These are phyloP conservation scores for Drosophila simulans DNA, from an alignment of 1,140 invertebrate genomes.

Conservation along the genomic window DNA sequence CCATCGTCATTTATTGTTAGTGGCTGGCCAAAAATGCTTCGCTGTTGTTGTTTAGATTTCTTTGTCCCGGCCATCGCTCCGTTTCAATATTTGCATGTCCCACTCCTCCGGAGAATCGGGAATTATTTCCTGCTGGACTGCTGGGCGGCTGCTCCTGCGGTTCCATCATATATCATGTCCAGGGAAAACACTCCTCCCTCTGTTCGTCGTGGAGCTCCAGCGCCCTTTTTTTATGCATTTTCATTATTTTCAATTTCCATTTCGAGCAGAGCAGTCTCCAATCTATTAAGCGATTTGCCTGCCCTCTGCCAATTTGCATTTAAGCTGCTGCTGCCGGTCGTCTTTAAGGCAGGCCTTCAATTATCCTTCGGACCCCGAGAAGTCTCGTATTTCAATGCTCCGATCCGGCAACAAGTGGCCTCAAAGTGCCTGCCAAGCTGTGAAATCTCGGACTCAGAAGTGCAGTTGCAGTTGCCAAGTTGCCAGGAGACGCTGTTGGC, in stretches of 20 bases:
- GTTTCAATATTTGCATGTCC: slow-evolving; percentile 77
- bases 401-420: slow-evolving; percentile 32
- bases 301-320: slow-evolving; percentile 37
- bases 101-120: slow-evolving; percentile 41
- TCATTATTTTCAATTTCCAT: slow-evolving; percentile 82
- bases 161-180: slow-evolving; percentile 81
- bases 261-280: slow-evolving; percentile 25
- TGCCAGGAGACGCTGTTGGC: slow-evolving; percentile 16
- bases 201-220: neutral
- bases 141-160: neutral
- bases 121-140: slow-evolving; percentile 75
- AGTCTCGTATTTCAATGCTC: slow-evolving; percentile 18
- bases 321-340: slow-evolving; percentile 36
- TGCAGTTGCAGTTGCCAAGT: slow-evolving; percentile 33
- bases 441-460: slow-evolving; percentile 50
- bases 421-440: slow-evolving; percentile 30
- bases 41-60: slow-evolving; percentile 76
- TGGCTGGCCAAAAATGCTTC: slow-evolving; percentile 56
- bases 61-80: slow-evolving; percentile 63
- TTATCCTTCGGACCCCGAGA: slow-evolving; percentile 24
- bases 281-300: slow-evolving; percentile 63
- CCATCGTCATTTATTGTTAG: slow-evolving; percentile 74
- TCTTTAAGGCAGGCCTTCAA: slow-evolving; percentile 44
- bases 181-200: slow-evolving; percentile 37
- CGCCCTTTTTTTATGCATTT: slow-evolving; percentile 73